Conservation (phyloP, 2,113 vertebrate genomes). For the Cynoglossus semilaevis region DNA sequence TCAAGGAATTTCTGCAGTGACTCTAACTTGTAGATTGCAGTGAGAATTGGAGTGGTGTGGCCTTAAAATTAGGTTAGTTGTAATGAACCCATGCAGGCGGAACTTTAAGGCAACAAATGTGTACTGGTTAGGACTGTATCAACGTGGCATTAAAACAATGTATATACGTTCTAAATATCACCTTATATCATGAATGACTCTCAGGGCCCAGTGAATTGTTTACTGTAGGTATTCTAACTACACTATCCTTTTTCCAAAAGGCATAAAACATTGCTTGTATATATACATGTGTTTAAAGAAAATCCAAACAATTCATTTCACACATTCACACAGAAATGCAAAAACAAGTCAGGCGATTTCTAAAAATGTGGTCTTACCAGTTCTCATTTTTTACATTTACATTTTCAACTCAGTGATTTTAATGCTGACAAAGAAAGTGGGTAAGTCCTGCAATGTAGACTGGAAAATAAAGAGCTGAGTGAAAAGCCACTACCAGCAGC, state of each 20-base stretch:
- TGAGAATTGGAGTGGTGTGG: constrained; percentile 15
- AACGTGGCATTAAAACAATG: neutral
- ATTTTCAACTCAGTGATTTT: too few relatives aligned
- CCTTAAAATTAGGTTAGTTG: neutral
- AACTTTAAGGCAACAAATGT: neutral
- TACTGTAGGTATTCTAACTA: too few relatives aligned
- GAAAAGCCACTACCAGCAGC: neutral
- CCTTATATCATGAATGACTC: neutral
- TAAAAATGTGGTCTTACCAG: too few relatives aligned
- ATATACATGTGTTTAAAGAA: too few relatives aligned
- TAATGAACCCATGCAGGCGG: neutral
- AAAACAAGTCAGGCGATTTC: too few relatives aligned
- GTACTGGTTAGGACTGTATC: neutral
- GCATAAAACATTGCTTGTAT: too few relatives aligned
- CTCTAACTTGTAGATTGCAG: constrained; percentile 14
- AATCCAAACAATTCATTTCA: too few relatives aligned
- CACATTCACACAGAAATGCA: too few relatives aligned
- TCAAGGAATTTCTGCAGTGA: too few relatives aligned
- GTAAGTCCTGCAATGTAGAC: neutral
- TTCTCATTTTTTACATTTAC: too few relatives aligned
- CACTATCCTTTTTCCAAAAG: too few relatives aligned
- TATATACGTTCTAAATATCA: neutral
- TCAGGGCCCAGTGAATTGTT: neutral
- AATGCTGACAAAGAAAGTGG: neutral
- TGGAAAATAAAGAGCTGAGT: constrained; percentile 5